These are phyloP conservation scores for Liopterus haemorrhoidalis DNA, from an alignment of 2,888 invertebrate genomes.

Conservation along the genomic window DNA sequence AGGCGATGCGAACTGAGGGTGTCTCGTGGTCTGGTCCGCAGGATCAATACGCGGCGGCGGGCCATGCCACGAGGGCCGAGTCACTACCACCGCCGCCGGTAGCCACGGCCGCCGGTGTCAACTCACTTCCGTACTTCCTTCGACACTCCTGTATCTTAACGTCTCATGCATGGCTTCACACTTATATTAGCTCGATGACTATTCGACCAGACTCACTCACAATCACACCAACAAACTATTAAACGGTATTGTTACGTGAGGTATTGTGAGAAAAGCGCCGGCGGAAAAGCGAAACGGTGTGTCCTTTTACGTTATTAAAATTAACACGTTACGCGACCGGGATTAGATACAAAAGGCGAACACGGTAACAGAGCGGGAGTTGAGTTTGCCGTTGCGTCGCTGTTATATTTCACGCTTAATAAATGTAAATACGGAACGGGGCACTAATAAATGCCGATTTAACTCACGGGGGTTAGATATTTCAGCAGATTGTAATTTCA, in stretches of 20 bases:
- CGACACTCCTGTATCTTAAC: conserved; percentile 3
- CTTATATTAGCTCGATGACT: not conserved
- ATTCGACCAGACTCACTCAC: not conserved
- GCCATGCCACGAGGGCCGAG: conserved; percentile 27
- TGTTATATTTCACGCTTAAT: conserved; percentile 23
- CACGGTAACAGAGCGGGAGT: too few species aligned
- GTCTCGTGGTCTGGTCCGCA: conserved; percentile 42
- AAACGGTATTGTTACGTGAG: not conserved
- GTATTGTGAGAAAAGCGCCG: not conserved
- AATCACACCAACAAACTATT: not conserved
- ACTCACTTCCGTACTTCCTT: not conserved
- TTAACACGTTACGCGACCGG: conserved; percentile 22
- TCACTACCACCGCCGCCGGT: not conserved
- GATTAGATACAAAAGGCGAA: conserved; percentile 14
- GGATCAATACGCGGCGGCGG: conserved; percentile 42
- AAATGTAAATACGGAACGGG: conserved; percentile 20
- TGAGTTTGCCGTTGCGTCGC: conserved; percentile 10
- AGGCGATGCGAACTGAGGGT: conserved; percentile 37
- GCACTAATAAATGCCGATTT: not conserved
- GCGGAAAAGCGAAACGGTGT: conserved; percentile 2
- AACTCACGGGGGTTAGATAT: conserved; percentile 22
- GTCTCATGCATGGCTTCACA: conserved; percentile 9
- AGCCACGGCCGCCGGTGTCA: too few species aligned
- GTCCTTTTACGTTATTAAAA: conserved; percentile 18
- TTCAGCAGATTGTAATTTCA: conserved; percentile 36